Conservation (phyloP, 2,797 vertebrate species). For the Falco concolor region DNA sequence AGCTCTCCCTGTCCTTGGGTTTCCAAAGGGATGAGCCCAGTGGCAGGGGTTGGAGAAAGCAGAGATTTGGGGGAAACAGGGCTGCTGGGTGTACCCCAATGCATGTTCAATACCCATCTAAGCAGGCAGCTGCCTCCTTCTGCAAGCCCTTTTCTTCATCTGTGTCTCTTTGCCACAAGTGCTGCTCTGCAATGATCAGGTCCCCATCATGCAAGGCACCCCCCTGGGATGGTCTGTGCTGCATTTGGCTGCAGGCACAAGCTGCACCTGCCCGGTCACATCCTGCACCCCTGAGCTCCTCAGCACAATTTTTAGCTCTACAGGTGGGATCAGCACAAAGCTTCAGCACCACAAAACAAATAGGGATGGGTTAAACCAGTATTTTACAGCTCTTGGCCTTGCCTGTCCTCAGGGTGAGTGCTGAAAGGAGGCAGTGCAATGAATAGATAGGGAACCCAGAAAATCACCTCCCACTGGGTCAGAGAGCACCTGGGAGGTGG, state of each 20-base stretch:
- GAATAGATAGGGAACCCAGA: neutral
- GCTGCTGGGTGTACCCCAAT: neutral
- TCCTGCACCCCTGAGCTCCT: neutral
- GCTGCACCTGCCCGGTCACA: neutral
- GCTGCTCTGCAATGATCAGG: neutral
- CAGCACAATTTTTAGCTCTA: neutral
- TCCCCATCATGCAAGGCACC: accelerated
- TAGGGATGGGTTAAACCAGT: neutral
- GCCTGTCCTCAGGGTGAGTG: neutral
- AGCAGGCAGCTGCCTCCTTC: neutral
- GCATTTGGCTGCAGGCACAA: neutral
- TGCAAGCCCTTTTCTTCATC: neutral
- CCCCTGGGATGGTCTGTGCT: neutral
- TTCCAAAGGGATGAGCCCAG: neutral
- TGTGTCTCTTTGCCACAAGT: neutral
- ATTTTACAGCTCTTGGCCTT: neutral
- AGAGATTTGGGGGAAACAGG: neutral
- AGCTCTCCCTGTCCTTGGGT: neutral
- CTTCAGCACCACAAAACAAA: neutral
- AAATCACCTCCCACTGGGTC: neutral
- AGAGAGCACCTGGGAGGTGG: neutral
- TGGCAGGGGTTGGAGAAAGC: neutral
- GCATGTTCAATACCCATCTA: neutral
- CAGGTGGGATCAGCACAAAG: neutral
- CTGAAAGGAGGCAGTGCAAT: neutral